These are phyloP conservation scores for Sakesphorus luctuosus DNA, from an alignment of 2,113 vertebrate genomes.

Conservation along the genomic window DNA sequence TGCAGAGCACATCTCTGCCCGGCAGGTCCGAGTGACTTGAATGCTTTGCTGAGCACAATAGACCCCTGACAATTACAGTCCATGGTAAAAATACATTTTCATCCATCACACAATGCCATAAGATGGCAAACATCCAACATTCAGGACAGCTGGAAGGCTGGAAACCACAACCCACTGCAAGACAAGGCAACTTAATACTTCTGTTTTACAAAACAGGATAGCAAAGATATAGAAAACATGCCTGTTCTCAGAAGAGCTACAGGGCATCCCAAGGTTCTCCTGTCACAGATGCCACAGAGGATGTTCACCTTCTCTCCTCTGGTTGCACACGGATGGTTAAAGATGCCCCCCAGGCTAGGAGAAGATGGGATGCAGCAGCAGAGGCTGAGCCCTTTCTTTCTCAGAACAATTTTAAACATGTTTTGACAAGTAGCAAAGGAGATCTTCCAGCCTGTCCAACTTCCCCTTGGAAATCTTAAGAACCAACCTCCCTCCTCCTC, in stretches of 20 bases:
- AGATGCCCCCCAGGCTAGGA: background rate
- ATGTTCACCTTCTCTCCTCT: background rate
- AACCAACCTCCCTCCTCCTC: accelerated
- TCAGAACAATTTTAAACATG: accelerated
- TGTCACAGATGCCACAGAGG: accelerated
- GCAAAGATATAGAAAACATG: background rate
- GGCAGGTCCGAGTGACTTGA: background rate
- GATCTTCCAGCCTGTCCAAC: background rate
- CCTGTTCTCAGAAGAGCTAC: background rate
- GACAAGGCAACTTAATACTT: background rate
- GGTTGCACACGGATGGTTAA: accelerated
- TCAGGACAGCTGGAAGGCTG: background rate
- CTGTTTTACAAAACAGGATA: background rate
- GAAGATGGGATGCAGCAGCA: background rate
- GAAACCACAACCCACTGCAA: background rate
- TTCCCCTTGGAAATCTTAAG: no score
- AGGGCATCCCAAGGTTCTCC: background rate
- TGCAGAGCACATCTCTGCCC: background rate
- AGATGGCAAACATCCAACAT: background rate
- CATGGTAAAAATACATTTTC: background rate
- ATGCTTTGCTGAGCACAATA: background rate
- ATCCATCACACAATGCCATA: background rate
- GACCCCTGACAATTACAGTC: background rate
- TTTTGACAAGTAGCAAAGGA: background rate
- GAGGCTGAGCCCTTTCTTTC: accelerated